A percentile compares a stretch with the other conserved stretches of the same genome.
Evolutionary conservation across 2,888 invertebrate genomes (phyloP).

Genomic region (Agrotis clavis): DNA sequence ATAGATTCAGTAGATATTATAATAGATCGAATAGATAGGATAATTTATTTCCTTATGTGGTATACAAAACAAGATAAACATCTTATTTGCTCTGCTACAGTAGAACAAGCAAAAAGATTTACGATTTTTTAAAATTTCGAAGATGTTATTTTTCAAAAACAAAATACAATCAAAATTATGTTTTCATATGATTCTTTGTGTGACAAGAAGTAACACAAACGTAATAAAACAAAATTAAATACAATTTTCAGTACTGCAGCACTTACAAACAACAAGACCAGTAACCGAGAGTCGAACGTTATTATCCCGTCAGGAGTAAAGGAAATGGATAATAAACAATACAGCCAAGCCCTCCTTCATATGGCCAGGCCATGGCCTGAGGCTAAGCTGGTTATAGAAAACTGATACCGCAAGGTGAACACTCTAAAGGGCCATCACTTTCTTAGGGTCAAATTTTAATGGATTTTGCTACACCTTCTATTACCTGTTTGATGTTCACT

Average conservation of each 20-base stretch:
- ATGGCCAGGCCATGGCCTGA: slow-evolving; percentile 29
- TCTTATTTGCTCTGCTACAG: slow-evolving; percentile 3
- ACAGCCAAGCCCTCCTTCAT: slow-evolving; percentile 48
- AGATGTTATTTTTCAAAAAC: slow-evolving; percentile 17
- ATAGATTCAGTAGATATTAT: slow-evolving; percentile 33
- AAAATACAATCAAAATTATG: accelerated
- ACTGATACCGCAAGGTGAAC: slow-evolving; percentile 40
- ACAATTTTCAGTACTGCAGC: slow-evolving; percentile 6
- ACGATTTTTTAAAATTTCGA: neutral
- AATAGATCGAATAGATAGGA: slow-evolving; percentile 23
- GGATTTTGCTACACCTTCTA: slow-evolving; percentile 44
- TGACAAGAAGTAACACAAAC: neutral
- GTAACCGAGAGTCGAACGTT: slow-evolving; percentile 37
- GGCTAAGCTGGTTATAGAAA: slow-evolving; percentile 59
- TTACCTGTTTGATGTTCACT: slow-evolving; percentile 17
- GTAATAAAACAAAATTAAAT: neutral
- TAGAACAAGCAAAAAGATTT: neutral
- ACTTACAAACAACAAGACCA: slow-evolving; percentile 29
- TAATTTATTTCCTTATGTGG: slow-evolving; percentile 32
- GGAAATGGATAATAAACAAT: slow-evolving; percentile 65
- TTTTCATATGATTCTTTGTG: neutral
- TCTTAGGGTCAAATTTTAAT: slow-evolving; percentile 56
- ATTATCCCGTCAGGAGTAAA: slow-evolving; percentile 57
- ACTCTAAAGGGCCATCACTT: slow-evolving; percentile 41
- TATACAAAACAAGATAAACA: slow-evolving; percentile 23